Evolutionary conservation across 2,797 vertebrate species (phyloP), one percentile per base, ranked within the genome.

Genomic region (Lagodon rhomboides): DNA sequence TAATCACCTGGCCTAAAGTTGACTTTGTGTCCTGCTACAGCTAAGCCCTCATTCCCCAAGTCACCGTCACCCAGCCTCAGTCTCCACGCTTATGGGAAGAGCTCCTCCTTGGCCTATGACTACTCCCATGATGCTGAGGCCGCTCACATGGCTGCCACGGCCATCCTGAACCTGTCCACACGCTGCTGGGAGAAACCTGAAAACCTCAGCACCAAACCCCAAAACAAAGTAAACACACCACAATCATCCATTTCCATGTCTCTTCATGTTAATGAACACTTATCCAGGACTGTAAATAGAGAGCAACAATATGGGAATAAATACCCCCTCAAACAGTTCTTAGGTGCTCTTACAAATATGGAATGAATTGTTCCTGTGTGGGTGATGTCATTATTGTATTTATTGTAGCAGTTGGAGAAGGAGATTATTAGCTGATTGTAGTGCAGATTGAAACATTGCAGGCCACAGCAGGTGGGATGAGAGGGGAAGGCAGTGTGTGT

Each of bases 181-280:
- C 97, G 98, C 85, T 99, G 98, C 93, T 99, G 98, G 98, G 98
- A 99, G 87, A 98, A 96, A 94, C 98, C 98, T 0, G 98, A 99
- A 91, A 99, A 99, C 93, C 98, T 99, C 85, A 98, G 98, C 95
- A 98, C 96, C 60, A 99, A 97, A 91, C 94, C 95, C 6, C 97
- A 95, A 68, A 96, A 95, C 79, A 93, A 93, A 87, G 91, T 93
- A 62, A 63, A 15, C 17, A 41, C 1, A 56, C 6, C 4, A 13
- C 16, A 11, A 12, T 43, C 3, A 11, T 23, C 1, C 7, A 56
- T 2, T 3, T 2, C 2, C 17, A 13, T 50, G 5, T 70, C 16
- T 27, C 12, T n/a, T 47, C 3, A 10, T 27, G 15, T 47, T 22
- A 17, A 44, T 49, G 43, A 18, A 12, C 3, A 22, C 27, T 22